These are phyloP conservation scores for Forpus xanthops DNA, from an alignment of 2,797 vertebrate genomes.

Conservation along the genomic window DNA sequence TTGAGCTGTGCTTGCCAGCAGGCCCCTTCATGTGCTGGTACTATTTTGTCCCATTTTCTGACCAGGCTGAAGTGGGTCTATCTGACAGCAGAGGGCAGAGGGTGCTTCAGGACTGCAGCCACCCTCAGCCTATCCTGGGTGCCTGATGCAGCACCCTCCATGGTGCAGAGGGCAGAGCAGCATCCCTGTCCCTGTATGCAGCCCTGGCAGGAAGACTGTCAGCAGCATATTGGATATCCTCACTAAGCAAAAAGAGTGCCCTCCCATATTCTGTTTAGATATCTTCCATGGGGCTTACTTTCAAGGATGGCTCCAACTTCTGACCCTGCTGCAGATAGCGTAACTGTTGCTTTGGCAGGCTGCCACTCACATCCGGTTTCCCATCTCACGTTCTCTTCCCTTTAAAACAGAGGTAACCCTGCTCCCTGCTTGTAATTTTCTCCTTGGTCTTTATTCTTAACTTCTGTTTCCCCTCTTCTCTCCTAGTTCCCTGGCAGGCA, in stretches of 20 bases:
- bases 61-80: fast-evolving
- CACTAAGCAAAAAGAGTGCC: background rate
- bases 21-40: background rate
- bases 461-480: background rate
- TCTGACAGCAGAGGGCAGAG: background rate
- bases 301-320: slow-evolving; percentile 35
- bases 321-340: slow-evolving; percentile 47
- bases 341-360: slow-evolving; percentile 42
- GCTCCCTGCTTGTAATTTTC: background rate
- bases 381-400: background rate
- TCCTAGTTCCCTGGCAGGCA: background rate
- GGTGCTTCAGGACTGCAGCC: fast-evolving
- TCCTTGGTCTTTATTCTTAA: no score
- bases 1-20: background rate
- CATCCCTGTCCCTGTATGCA: fast-evolving
- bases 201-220: background rate
- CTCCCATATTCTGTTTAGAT: slow-evolving; percentile 42
- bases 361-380: slow-evolving; percentile 30
- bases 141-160: fast-evolving
- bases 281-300: slow-evolving; percentile 26
- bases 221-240: slow-evolving; percentile 18
- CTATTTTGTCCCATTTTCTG: background rate
- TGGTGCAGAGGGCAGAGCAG: fast-evolving
- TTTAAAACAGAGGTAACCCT: background rate
- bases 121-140: fast-evolving